A percentile compares a stretch with the other conserved stretches of the same genome.
These are phyloP conservation scores for Hiodon alosoides DNA, from an alignment of 2,113 vertebrate genomes.

Conservation along the genomic window DNA sequence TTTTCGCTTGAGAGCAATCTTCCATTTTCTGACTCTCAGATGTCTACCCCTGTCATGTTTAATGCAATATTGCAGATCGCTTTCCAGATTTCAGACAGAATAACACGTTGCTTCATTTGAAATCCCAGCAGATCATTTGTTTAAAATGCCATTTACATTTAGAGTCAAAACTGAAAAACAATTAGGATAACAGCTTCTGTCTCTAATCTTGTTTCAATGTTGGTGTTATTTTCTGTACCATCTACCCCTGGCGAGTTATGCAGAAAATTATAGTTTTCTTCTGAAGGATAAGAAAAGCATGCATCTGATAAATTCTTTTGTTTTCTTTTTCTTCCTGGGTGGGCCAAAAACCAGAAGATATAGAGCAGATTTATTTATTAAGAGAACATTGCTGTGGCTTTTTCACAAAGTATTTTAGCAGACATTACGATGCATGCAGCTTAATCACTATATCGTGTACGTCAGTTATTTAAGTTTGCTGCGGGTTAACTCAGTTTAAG, in stretches of 20 bases:
- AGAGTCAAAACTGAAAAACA: neutral
- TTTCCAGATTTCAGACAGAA: constrained; percentile 11
- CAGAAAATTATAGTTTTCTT: neutral
- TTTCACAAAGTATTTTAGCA: no score
- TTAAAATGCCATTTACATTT: neutral
- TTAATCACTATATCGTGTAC: no score
- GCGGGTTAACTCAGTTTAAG: no score
- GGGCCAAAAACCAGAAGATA: no score
- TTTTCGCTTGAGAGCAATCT: constrained; percentile 11
- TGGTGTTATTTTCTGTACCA: neutral
- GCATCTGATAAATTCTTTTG: no score
- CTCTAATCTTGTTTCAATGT: neutral
- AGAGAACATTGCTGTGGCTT: no score
- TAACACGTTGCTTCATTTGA: constrained; percentile 3
- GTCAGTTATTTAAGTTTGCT: no score
- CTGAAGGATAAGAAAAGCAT: neutral
- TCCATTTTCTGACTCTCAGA: constrained; percentile 10
- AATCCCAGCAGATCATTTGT: neutral
- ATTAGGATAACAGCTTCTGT: neutral
- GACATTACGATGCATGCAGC: no score
- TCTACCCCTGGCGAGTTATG: neutral
- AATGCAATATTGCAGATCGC: constrained; percentile 13
- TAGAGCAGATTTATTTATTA: no score
- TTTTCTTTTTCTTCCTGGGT: no score
- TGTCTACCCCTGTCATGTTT: constrained; percentile 23